A percentile compares a stretch with the other conserved stretches of the same genome.
Evolutionary conservation across 1,140 invertebrate genomes (phyloP).

Genomic region (Trichomalopsis sarcophagae): DNA sequence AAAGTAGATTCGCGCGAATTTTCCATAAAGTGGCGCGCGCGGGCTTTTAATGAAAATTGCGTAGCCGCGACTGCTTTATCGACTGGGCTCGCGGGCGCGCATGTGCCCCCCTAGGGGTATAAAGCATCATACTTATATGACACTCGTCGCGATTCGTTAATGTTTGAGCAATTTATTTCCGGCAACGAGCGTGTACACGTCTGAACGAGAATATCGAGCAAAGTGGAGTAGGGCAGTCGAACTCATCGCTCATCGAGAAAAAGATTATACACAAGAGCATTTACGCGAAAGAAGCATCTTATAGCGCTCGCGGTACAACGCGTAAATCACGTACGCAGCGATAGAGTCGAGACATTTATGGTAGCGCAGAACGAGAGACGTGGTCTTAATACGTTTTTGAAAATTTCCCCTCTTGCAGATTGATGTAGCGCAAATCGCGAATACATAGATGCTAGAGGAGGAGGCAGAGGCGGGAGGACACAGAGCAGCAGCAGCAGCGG

Average conservation of each 20-base stretch:
- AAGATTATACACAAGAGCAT: no score
- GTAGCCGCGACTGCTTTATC: neutral
- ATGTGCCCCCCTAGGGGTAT: no score
- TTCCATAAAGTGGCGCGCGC: neutral
- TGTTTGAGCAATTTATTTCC: no score
- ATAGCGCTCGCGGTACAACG: neutral
- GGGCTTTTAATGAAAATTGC: conserved; percentile 2
- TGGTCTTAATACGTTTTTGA: conserved; percentile 20
- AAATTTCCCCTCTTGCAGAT: conserved; percentile 28
- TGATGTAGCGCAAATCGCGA: conserved; percentile 39
- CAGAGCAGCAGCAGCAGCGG: neutral
- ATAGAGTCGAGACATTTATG: neutral
- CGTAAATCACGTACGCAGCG: neutral
- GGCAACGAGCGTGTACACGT: no score
- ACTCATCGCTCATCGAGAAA: neutral
- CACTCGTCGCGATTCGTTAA: no score
- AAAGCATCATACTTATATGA: no score
- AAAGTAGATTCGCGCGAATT: neutral
- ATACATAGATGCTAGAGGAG: conserved; percentile 19
- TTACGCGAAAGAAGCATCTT: no score
- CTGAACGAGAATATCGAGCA: neutral
- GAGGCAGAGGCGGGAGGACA: neutral
- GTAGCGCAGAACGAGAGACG: neutral
- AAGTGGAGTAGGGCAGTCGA: neutral
- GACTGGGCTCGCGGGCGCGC: neutral